Percentiles rank a stretch among this genome's conserved stretches.
phyloP scores from a whole-genome alignment of 2,888 invertebrate genomes.

The Deilephila porcellus region DNA sequence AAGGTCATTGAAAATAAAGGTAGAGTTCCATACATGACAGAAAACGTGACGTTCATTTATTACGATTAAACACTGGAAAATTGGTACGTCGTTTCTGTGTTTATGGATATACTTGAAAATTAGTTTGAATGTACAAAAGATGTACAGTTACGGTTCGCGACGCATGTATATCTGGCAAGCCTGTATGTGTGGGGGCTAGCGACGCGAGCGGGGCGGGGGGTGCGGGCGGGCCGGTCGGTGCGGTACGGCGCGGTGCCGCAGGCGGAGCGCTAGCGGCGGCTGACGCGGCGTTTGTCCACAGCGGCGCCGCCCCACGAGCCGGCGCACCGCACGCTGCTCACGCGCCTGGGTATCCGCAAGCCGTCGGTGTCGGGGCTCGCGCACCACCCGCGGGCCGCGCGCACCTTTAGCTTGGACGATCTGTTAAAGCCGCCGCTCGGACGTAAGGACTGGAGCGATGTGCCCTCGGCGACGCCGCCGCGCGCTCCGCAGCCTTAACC shows the following conservation, averaged over 20 bases:
- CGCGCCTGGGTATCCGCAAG: slow-evolving; percentile 94
- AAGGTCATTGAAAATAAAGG: neutral
- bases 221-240: slow-evolving; percentile 55
- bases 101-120: too few species aligned
- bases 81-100: neutral
- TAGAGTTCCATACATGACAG: neutral
- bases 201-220: slow-evolving; percentile 58
- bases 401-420: slow-evolving; percentile 95
- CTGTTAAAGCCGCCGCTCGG: slow-evolving; percentile 92
- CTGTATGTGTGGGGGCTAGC: slow-evolving; percentile 67
- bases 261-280: slow-evolving; percentile 56
- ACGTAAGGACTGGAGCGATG: slow-evolving; percentile 88
- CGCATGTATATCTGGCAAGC: slow-evolving; percentile 60
- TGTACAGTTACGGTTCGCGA: neutral
- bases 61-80: neutral
- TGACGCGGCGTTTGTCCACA: slow-evolving; percentile 80
- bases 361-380: slow-evolving; percentile 93
- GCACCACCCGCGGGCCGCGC: slow-evolving; percentile 88
- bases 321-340: slow-evolving; percentile 89
- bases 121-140: too few species aligned
- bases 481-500: slow-evolving; percentile 68
- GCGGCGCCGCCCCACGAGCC: slow-evolving; percentile 77
- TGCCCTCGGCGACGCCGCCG: slow-evolving; percentile 61
- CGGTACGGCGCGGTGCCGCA: slow-evolving; percentile 70
- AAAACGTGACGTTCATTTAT: neutral